These are phyloP conservation scores for Invenusta paracnida DNA, from an alignment of 2,888 invertebrate genomes.

Conservation along the genomic window DNA sequence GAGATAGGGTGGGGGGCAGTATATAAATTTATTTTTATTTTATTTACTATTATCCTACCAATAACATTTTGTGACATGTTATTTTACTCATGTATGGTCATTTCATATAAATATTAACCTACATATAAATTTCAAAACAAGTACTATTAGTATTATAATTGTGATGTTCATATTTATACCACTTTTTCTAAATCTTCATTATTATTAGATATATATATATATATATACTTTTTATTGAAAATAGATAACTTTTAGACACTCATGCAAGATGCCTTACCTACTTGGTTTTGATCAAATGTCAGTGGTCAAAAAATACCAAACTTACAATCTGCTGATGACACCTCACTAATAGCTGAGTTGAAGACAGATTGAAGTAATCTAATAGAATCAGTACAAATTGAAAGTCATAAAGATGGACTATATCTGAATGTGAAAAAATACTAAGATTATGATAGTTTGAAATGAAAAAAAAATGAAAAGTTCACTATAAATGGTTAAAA, in stretches of 20 bases:
- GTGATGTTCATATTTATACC: too few species aligned
- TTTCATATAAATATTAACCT: too few species aligned
- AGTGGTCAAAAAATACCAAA: background rate
- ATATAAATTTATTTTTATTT: too few species aligned
- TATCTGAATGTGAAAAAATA: background rate
- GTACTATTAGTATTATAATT: too few species aligned
- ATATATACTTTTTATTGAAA: constrained; percentile 15
- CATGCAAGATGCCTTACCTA: too few species aligned
- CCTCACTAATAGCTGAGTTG: background rate
- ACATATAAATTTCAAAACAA: too few species aligned
- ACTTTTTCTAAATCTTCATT: too few species aligned
- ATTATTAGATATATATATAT: constrained; percentile 28
- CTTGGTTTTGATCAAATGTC: background rate
- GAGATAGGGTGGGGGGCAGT: too few species aligned
- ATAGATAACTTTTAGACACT: too few species aligned
- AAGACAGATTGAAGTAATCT: background rate
- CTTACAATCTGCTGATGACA: background rate
- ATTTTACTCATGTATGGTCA: too few species aligned
- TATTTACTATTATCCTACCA: too few species aligned
- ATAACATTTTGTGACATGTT: too few species aligned
- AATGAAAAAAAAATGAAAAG: background rate
- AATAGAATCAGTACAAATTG: background rate
- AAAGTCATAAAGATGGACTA: background rate
- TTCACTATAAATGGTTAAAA: background rate
- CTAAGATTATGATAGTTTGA: background rate